These are phyloP conservation scores for Teleogryllus occipitalis DNA, from an alignment of 1,140 invertebrate genomes.

Conservation along the genomic window DNA sequence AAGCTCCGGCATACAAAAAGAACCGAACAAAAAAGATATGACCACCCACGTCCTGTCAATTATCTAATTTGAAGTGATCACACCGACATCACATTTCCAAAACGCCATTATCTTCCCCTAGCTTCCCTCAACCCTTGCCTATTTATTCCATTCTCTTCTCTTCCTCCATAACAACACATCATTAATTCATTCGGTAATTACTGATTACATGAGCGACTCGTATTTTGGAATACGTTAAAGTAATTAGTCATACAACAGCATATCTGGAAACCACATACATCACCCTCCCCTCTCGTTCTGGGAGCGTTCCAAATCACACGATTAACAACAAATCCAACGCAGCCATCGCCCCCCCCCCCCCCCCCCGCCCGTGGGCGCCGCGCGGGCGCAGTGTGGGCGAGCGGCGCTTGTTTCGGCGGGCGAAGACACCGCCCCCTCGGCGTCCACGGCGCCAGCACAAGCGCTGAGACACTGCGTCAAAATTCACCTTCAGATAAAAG, in stretches of 20 bases:
- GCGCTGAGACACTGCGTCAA: too few relatives aligned
- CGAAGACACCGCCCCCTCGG: too few relatives aligned
- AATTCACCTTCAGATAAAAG: too few relatives aligned
- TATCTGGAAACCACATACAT: constrained; percentile 4
- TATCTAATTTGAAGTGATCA: neutral
- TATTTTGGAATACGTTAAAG: constrained; percentile 1
- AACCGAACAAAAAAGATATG: neutral
- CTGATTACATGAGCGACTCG: neutral
- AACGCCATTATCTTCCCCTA: neutral
- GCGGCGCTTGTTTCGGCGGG: too few relatives aligned
- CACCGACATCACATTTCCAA: neutral
- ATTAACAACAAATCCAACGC: neutral
- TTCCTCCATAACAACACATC: neutral
- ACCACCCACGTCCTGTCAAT: neutral
- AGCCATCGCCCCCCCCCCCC: neutral
- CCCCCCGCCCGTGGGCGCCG: too few relatives aligned
- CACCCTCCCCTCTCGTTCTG: neutral
- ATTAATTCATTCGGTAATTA: constrained; percentile 6
- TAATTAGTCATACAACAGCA: neutral
- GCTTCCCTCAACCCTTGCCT: neutral
- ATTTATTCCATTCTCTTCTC: neutral
- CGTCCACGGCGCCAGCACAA: too few relatives aligned
- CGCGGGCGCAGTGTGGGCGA: too few relatives aligned
- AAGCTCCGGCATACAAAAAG: neutral
- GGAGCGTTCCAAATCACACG: neutral